Base-by-base conservation (phyloP, 2,113 vertebrate species). In the Tetraodon nigroviridis region DNA sequence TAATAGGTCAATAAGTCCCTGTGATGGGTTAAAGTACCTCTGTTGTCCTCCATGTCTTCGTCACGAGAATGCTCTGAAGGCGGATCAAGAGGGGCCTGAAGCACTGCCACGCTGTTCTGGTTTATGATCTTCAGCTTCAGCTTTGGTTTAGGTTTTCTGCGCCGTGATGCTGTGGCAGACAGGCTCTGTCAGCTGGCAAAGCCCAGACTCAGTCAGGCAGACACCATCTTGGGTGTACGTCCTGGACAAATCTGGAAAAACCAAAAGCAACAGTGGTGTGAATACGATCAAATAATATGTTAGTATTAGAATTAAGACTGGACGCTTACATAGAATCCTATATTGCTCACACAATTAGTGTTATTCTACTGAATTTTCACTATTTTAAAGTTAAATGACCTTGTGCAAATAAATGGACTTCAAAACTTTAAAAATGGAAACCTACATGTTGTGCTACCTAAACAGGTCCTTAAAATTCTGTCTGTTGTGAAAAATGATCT, bases 181-280 rank as follows among this genome's bases (percentile, higher is more conserved):
- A 98, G 90, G 74, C 95, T 98, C 90, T 98, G 95, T n/a, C 64
- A 99, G 91, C 89, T 98, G 96, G 67, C 93, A 95, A 85, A 97
- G 91, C 58, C 96, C 96, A 5, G 92, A 94, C 89, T 99, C 96
- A 7, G 96, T 99, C 89, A 99, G 87, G 84, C 95, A 99, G 70
- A 99, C 96, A 49, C 96, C 96, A 75, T 99, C 96, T 89, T 98
- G 96, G 54, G 96, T 98, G 81, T 97, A 99, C 11, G 95, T 98
- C 89, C 94, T 93, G 46, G 91, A 92, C 71, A 94, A 87, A 84
- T 98, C 96, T 99, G 88, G 17, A 32, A 46, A 64, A 18, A 24
- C 48, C 61, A 78, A 37, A 47, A 22, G 44, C 18, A 52, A 18
- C 45, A 46, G 17, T 46, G 15, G 17, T 17, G 45, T n/a, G 16